A percentile compares a stretch with the other conserved stretches of the same genome.
Evolutionary conservation across 2,888 invertebrate species (phyloP).

Genomic region (Perithous albicinctus): DNA sequence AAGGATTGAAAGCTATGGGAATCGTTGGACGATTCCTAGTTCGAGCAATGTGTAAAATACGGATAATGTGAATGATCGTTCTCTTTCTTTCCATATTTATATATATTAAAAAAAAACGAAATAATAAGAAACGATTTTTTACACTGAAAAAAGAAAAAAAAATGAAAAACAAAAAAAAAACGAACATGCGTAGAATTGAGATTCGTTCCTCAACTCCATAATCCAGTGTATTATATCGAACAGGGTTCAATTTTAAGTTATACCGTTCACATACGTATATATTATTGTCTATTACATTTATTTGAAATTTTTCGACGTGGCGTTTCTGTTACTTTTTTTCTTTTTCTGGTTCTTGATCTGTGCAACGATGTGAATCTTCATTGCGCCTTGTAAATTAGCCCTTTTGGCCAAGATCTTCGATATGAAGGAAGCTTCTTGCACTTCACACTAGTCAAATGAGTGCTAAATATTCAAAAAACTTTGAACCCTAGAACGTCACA

Average conservation of each 20-base stretch:
- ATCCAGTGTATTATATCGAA: constrained; percentile 75
- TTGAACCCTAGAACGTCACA: no score
- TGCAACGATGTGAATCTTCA: neutral
- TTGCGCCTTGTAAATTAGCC: neutral
- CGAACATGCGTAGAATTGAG: constrained; percentile 57
- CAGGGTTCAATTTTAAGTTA: constrained; percentile 78
- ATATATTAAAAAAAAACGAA: constrained; percentile 27
- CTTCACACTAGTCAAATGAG: no score
- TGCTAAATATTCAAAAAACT: no score
- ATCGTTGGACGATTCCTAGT: constrained; percentile 67
- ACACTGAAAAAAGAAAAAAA: constrained; percentile 44
- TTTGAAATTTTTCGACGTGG: constrained; percentile 31
- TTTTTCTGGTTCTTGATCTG: constrained; percentile 7
- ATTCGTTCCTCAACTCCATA: constrained; percentile 62
- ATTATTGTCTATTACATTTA: constrained; percentile 18
- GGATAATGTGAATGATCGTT: constrained; percentile 56
- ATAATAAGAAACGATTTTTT: constrained; percentile 60
- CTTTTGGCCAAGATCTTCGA: neutral
- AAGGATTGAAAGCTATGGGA: constrained; percentile 52
- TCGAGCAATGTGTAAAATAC: constrained; percentile 64
- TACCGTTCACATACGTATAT: constrained; percentile 47
- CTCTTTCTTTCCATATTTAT: constrained; percentile 62
- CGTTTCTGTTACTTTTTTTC: neutral
- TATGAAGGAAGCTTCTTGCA: no score
- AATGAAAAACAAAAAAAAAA: constrained; percentile 32